Conservation (phyloP, 2,888 invertebrate genomes). For the Stratiomys singularior region DNA sequence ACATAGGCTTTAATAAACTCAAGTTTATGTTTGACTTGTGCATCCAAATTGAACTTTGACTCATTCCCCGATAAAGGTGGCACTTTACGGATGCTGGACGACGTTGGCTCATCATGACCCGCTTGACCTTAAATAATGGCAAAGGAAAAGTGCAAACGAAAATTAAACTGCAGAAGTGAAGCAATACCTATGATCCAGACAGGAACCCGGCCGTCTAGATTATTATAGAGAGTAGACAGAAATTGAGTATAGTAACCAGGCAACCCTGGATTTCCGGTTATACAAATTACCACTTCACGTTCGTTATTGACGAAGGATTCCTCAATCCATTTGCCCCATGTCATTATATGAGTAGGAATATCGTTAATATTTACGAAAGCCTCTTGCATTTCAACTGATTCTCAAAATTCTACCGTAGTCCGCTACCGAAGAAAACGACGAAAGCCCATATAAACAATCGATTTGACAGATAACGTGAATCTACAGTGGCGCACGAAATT, state of each 20-base stretch:
- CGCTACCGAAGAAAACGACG: no score
- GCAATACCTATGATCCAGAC: constrained; percentile 83
- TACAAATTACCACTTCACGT: constrained; percentile 76
- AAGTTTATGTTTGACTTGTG: constrained; percentile 70
- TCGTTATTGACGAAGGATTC: constrained; percentile 68
- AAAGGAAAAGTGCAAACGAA: constrained; percentile 2
- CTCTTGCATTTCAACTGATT: constrained; percentile 59
- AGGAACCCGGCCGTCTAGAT: constrained; percentile 70
- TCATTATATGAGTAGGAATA: constrained; percentile 77
- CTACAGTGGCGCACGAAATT: no score
- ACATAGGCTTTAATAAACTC: constrained; percentile 78
- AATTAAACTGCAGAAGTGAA: constrained; percentile 50
- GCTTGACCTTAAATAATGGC: constrained; percentile 70
- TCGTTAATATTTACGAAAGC: constrained; percentile 69
- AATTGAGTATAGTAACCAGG: constrained; percentile 84
- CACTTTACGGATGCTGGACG: constrained; percentile 66
- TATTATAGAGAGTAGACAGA: constrained; percentile 72
- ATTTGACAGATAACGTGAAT: no score
- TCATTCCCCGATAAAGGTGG: constrained; percentile 69
- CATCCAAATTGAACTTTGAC: constrained; percentile 77
- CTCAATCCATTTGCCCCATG: constrained; percentile 77
- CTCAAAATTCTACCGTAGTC: no score
- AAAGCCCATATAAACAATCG: no score
- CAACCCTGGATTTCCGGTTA: constrained; percentile 91
- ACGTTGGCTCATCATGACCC: constrained; percentile 80